Base-by-base conservation (phyloP, 1,140 invertebrate species). In the Eumaeus atala region DNA sequence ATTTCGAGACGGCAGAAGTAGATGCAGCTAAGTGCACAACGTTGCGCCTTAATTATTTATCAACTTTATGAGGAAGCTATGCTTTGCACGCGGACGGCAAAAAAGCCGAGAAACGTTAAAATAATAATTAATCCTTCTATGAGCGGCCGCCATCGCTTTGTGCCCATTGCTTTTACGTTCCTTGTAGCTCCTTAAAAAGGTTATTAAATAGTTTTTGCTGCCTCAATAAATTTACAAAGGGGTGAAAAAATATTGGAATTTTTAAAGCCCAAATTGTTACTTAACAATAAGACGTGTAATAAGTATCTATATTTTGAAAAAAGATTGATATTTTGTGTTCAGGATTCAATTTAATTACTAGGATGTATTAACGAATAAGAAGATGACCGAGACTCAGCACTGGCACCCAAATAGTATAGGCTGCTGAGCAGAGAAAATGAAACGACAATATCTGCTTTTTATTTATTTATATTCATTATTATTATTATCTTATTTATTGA, bases 121-220 rank as follows among this genome's bases (percentile, higher is more conserved):
- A 83, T 86, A 84, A 86, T 86, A 86, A 86, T 86, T 84, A 85
- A 85, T 85, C 80, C 82, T 67, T 67, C 60, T 64, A 61, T 67
- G 70, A 67, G 61, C 64, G 59, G 62, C 71, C 57, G 64, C 58
- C 64, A 66, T 58, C 60, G 64, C 78, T 82, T 80, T 83, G 79
- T 80, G 69, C 61, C 64, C 67, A 56, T 64, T 69, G 75, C 76
- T 82, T 74, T 78, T 74, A 77, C 66, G 67, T 62, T 74, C 73
- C 80, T 80, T 82, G 76, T 70, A 65, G 69, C 66, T 66, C 71
- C 76, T 73, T 81, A 72, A 74, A 66, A 64, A 58, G 64, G 74
- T 79, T 83, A 86, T 86, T 84, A 86, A 86, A 86, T 84, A 86
- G 83, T 86, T 86, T 72, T 67, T 76, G 72, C 64, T 66, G 64